These are phyloP conservation scores for Hemistola chrysoprasaria DNA, from an alignment of 2,888 invertebrate genomes.

Conservation along the genomic window DNA sequence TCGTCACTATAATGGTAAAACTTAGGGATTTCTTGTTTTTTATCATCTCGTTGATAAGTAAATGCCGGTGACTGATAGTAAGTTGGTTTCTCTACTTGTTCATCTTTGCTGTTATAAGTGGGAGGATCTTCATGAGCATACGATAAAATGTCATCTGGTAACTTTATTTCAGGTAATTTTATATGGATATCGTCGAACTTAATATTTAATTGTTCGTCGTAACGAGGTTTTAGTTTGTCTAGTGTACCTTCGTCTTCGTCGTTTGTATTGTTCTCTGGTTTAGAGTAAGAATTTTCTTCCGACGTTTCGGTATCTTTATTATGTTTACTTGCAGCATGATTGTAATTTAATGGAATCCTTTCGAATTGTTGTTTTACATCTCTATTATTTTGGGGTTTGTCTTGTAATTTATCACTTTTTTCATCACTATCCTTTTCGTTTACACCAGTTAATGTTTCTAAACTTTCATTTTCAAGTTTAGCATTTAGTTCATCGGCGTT, in stretches of 20 bases:
- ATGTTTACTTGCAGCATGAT: constrained; percentile 38
- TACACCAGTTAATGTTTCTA: constrained; percentile 45
- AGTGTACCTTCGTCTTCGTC: constrained; percentile 45
- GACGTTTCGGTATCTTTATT: constrained; percentile 13
- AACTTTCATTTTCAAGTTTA: constrained; percentile 38
- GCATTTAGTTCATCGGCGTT: constrained; percentile 33
- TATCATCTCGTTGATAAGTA: constrained; percentile 18
- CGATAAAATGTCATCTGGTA: constrained; percentile 71
- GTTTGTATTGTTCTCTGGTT: constrained; percentile 24
- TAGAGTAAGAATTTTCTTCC: too few relatives aligned
- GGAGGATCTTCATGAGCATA: constrained; percentile 50
- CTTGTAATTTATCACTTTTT: constrained; percentile 38
- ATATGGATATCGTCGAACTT: constrained; percentile 69
- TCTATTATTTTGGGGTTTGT: constrained; percentile 29
- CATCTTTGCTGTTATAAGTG: constrained; percentile 35
- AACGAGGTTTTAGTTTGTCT: constrained; percentile 49
- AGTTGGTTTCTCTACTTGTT: constrained; percentile 23
- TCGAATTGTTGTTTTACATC: constrained; percentile 73
- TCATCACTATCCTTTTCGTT: constrained; percentile 34
- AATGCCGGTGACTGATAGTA: constrained; percentile 1
- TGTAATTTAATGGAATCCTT: constrained; percentile 71
- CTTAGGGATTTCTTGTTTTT: constrained; percentile 34
- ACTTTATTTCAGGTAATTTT: constrained; percentile 70
- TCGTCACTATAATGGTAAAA: constrained; percentile 47
- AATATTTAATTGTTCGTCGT: constrained; percentile 64